Evolutionary conservation across 2,888 invertebrate species (phyloP).

Genomic region (Ennomos fuscantarius): DNA sequence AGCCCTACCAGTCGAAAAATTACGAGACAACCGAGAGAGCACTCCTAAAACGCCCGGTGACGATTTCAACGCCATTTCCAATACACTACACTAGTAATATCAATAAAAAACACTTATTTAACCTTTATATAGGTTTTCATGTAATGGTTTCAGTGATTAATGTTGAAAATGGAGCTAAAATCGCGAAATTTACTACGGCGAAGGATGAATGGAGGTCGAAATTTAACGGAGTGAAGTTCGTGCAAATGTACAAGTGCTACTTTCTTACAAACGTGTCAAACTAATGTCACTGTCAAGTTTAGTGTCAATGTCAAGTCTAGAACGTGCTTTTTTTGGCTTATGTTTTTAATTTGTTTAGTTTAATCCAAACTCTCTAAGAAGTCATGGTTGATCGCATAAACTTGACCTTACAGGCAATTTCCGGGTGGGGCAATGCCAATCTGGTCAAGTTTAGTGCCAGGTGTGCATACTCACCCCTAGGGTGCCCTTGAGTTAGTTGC

Average conservation of each 20-base stretch:
- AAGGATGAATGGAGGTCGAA: conserved; percentile 84
- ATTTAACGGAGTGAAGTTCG: conserved; percentile 40
- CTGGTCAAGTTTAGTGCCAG: no score
- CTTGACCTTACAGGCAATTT: no score
- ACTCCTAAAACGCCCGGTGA: conserved; percentile 69
- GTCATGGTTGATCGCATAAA: no score
- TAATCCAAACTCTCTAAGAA: no score
- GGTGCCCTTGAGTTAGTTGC: no score
- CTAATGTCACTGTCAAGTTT: conserved; percentile 17
- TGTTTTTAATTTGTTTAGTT: no score
- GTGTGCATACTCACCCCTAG: no score
- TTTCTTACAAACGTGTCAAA: conserved; percentile 32
- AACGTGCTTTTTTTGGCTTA: no score
- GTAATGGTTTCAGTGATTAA: conserved; percentile 46
- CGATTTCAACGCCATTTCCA: conserved; percentile 81
- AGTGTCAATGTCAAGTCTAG: no score
- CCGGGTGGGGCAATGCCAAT: no score
- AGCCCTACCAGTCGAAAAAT: conserved; percentile 72
- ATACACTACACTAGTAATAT: conserved; percentile 48
- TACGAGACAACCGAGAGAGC: conserved; percentile 64
- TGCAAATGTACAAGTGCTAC: conserved; percentile 8
- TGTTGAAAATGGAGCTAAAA: conserved; percentile 65
- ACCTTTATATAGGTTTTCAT: conserved; percentile 46
- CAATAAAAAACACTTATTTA: conserved; percentile 46
- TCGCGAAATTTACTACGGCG: conserved; percentile 50